Conservation (phyloP, 2,797 vertebrate genomes). For the Cossypha heuglini region DNA sequence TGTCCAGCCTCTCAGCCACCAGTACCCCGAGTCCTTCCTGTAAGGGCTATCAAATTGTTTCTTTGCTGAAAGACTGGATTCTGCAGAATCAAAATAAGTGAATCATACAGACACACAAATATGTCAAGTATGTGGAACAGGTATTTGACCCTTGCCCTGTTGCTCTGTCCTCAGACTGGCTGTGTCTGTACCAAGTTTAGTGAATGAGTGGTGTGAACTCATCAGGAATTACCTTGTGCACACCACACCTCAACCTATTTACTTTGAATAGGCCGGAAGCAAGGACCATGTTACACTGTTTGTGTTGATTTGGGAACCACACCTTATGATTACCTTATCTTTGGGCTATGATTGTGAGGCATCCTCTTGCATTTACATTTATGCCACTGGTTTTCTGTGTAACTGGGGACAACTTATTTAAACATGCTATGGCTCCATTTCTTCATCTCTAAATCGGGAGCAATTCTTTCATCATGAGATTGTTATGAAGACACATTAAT, state of each 20-base stretch:
- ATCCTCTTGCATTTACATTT: not conserved
- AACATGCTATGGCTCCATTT: not conserved
- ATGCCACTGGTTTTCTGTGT: not conserved
- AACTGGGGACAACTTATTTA: not conserved
- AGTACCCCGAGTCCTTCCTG: accelerated
- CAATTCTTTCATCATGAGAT: not conserved
- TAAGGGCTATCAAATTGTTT: not conserved
- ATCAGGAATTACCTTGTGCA: not conserved
- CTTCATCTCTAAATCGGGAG: conserved; percentile 9
- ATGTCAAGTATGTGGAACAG: not conserved
- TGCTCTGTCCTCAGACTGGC: not conserved
- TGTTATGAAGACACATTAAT: conserved; percentile 28
- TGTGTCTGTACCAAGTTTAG: not conserved
- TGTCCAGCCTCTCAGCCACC: not conserved
- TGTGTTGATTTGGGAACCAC: conserved; percentile 7
- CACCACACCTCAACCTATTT: conserved; percentile 42
- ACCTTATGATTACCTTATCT: conserved; percentile 60
- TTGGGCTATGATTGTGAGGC: conserved; percentile 32
- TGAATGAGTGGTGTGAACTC: not conserved
- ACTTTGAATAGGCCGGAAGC: not conserved
- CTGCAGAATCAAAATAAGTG: not conserved
- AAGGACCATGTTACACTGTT: not conserved
- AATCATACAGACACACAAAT: not conserved
- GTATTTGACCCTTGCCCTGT: not conserved
- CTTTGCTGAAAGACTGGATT: not conserved